A percentile compares a stretch with the other conserved stretches of the same genome.
Conservation (phyloP, 2,888 invertebrate genomes). For the Harpalus rufipes region DNA sequence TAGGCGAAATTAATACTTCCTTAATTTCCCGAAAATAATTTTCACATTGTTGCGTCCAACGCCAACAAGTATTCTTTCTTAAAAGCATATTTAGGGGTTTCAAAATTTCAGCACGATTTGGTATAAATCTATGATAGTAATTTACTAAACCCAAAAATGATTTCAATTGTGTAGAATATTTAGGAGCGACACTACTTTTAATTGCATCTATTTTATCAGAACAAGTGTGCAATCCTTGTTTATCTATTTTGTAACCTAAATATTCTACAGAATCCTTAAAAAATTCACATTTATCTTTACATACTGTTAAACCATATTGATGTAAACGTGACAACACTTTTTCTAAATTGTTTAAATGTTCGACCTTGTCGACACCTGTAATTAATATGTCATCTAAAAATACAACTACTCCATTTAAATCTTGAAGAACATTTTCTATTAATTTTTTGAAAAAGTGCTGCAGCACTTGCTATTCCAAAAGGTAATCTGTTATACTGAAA, state of each 20-base stretch:
- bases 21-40: slow-evolving; percentile 59
- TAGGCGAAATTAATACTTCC: slow-evolving; percentile 53
- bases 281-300: slow-evolving; percentile 68
- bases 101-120: slow-evolving; percentile 9
- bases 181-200: background rate
- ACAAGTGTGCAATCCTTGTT: slow-evolving; percentile 7
- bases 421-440: slow-evolving; percentile 70
- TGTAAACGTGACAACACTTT: slow-evolving; percentile 66
- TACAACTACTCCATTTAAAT: slow-evolving; percentile 69
- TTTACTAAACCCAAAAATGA: slow-evolving; percentile 15
- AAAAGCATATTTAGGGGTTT: slow-evolving; percentile 66
- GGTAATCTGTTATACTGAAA: slow-evolving; percentile 70
- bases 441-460: slow-evolving; percentile 71
- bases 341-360: slow-evolving; percentile 52
- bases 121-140: slow-evolving; percentile 8
- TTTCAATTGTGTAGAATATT: slow-evolving; percentile 23
- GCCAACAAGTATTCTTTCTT: slow-evolving; percentile 18
- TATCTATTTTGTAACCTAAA: slow-evolving; percentile 12
- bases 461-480: slow-evolving; percentile 70
- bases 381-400: slow-evolving; percentile 72
- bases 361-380: slow-evolving; percentile 52
- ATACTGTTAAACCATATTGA: slow-evolving; percentile 66
- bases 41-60: slow-evolving; percentile 58
- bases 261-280: background rate
- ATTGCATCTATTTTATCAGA: background rate